Conservation (phyloP, 2,888 invertebrate genomes). For the Netelia virgata region DNA sequence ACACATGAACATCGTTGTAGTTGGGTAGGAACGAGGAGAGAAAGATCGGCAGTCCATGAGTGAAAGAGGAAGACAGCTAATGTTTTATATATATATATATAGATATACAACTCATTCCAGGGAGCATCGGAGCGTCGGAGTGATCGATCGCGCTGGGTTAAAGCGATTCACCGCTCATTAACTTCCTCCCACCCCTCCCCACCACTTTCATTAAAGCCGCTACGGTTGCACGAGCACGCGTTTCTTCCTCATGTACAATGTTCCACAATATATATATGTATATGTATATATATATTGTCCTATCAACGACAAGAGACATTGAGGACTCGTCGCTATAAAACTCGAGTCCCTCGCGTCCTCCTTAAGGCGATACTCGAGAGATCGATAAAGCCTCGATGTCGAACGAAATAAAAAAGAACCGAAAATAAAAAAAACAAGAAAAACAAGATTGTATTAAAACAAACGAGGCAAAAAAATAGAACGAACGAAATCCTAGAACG, state of each 20-base stretch:
- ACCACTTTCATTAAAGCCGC: conserved; percentile 56
- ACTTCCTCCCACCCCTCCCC: conserved; percentile 34
- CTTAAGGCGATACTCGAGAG: no score
- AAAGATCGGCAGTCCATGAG: conserved; percentile 24
- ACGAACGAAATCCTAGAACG: no score
- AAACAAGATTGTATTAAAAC: no score
- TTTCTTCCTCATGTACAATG: neutral
- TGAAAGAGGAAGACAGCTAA: conserved; percentile 33
- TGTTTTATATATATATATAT: neutral
- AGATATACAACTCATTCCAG: neutral
- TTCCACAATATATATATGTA: neutral
- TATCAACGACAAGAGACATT: neutral
- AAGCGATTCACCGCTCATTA: conserved; percentile 70
- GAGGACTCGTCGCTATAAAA: neutral
- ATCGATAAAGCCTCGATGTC: no score
- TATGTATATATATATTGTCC: neutral
- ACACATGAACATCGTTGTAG: conserved; percentile 1
- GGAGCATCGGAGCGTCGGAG: conserved; percentile 49
- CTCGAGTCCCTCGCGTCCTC: no score
- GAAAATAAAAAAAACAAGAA: no score
- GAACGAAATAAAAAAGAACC: no score
- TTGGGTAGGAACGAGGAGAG: neutral
- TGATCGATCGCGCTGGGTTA: conserved; percentile 74
- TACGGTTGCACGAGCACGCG: conserved; percentile 36
- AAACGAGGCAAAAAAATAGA: no score